Evolutionary conservation across 2,888 invertebrate species (phyloP).

Genomic region (Mechanitis mazaeus): DNA sequence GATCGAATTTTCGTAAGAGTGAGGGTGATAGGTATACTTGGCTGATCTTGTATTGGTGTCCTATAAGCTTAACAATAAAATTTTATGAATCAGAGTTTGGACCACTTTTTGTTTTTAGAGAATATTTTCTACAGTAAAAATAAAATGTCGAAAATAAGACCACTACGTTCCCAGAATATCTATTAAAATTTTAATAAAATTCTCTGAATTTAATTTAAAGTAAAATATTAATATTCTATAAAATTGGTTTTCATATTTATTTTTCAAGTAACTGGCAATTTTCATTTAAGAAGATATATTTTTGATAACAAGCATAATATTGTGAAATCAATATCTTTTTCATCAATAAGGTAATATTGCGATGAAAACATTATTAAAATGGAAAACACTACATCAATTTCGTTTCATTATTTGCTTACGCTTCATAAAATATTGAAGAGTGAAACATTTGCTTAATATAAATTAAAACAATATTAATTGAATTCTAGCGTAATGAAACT

Average conservation of each 20-base stretch:
- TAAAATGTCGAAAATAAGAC: background rate
- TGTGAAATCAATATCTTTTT: background rate
- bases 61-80: conserved; percentile 6
- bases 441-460: conserved; percentile 28
- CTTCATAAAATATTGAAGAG: conserved; percentile 28
- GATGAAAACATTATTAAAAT: conserved; percentile 8
- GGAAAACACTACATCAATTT: conserved; percentile 15
- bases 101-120: conserved; percentile 1
- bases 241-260: too few relatives aligned
- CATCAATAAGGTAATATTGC: conserved; percentile 4
- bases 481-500: conserved; percentile 26
- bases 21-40: conserved; percentile 1
- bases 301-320: background rate
- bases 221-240: too few relatives aligned
- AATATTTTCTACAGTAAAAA: background rate
- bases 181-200: background rate
- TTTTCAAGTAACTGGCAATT: conserved; percentile 9
- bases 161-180: background rate
- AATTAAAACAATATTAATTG: conserved; percentile 33
- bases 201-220: too few relatives aligned
- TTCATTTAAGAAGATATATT: conserved; percentile 15
- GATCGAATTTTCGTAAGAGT: background rate
- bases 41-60: conserved; percentile 1
- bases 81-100: conserved; percentile 5
- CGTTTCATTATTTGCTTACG: conserved; percentile 26